These are phyloP conservation scores for Phallusia fumigata DNA, from an alignment of 23 tunicate genomes.

Conservation along the genomic window DNA sequence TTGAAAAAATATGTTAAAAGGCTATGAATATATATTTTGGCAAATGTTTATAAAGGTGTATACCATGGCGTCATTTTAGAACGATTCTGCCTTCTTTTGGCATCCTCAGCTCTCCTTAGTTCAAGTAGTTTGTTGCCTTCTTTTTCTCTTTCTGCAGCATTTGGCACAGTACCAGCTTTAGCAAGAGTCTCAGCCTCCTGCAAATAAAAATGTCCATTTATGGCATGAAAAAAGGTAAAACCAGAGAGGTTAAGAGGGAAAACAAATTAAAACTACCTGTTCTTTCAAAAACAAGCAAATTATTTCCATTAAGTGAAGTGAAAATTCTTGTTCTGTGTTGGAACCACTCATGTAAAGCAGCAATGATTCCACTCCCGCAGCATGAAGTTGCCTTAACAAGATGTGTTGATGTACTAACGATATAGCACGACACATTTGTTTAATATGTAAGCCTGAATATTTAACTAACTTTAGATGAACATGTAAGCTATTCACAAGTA, in stretches of 20 bases:
- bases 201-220: background rate
- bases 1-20: too few species aligned
- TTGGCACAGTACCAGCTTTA: slow-evolving; percentile 23
- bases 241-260: too few species aligned
- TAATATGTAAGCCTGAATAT: too few species aligned
- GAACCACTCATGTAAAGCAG: slow-evolving; percentile 68
- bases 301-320: slow-evolving; percentile 81
- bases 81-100: slow-evolving; percentile 41
- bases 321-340: slow-evolving; percentile 67
- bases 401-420: too few species aligned
- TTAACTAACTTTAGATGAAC: too few species aligned
- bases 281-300: slow-evolving; percentile 78
- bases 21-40: too few species aligned
- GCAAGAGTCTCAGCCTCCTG: slow-evolving; percentile 59
- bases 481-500: too few species aligned
- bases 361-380: slow-evolving; percentile 68
- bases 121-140: slow-evolving; percentile 62
- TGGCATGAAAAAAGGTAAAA: too few species aligned
- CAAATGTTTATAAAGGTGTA: too few species aligned
- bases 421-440: too few species aligned
- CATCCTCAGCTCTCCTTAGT: slow-evolving; percentile 59
- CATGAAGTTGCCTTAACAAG: slow-evolving; percentile 81
- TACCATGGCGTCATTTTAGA: slow-evolving; percentile 68
- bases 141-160: slow-evolving; percentile 43
- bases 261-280: slow-evolving; percentile 30